Percentiles rank a stretch among this genome's conserved stretches.
phyloP scores from a whole-genome alignment of 2,113 vertebrate genomes.

The Sorex fumeus region DNA sequence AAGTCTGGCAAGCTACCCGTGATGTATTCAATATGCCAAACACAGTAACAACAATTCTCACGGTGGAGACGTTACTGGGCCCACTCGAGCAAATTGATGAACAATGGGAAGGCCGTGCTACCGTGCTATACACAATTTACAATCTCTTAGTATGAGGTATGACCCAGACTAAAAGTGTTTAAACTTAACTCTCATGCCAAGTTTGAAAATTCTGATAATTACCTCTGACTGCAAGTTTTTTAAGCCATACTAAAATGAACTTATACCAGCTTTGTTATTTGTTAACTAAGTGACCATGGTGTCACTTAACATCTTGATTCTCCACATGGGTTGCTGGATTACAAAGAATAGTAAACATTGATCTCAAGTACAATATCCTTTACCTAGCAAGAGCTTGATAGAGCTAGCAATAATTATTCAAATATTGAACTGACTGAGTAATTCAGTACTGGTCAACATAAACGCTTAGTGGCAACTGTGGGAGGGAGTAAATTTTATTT shows the following conservation, averaged over 20 bases:
- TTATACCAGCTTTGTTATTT: background rate
- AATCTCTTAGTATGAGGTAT: background rate
- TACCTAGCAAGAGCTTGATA: background rate
- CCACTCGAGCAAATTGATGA: too few species aligned
- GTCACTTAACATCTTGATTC: conserved; percentile 35
- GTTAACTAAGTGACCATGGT: conserved; percentile 35
- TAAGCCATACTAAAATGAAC: background rate
- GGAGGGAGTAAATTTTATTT: conserved; percentile 37
- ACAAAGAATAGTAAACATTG: conserved; percentile 31
- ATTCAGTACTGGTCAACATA: conserved; percentile 23
- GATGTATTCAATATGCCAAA: too few species aligned
- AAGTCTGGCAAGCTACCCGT: too few species aligned
- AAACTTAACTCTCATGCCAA: conserved; percentile 13
- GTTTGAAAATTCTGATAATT: conserved; percentile 29
- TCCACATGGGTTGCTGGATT: conserved; percentile 35
- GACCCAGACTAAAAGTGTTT: background rate
- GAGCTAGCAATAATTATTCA: background rate
- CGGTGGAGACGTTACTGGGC: too few species aligned
- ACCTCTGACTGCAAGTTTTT: conserved; percentile 24
- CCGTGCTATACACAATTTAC: background rate
- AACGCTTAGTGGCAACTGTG: background rate
- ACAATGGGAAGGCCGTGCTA: too few species aligned
- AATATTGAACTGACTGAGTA: background rate
- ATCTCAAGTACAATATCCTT: background rate
- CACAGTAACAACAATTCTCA: too few species aligned